Percentiles rank a stretch among this genome's conserved stretches.
Evolutionary conservation across 2,888 invertebrate species (phyloP).

Genomic region (Zele albiditarsus): DNA sequence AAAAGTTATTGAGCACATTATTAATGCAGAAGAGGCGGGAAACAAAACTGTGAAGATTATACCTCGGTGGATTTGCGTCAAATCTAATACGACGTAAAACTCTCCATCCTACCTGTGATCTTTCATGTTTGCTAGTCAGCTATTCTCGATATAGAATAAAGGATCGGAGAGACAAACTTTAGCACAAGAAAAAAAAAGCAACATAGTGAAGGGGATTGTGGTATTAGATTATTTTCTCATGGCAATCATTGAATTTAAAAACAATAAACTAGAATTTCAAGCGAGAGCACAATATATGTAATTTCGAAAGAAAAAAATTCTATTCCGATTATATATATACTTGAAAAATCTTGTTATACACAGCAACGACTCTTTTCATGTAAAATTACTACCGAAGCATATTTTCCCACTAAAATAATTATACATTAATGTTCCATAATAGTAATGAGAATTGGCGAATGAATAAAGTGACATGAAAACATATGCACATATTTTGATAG

Average conservation of each 20-base stretch:
- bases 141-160: conserved; percentile 7
- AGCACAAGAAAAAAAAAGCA: conserved; percentile 22
- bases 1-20: neutral
- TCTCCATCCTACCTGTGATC: conserved; percentile 61
- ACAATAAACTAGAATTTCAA: conserved; percentile 37
- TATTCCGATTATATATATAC: conserved; percentile 32
- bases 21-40: neutral
- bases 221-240: conserved; percentile 35
- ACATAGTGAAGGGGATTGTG: conserved; percentile 35
- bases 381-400: conserved; percentile 43
- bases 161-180: neutral
- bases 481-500: no score
- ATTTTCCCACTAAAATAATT: conserved; percentile 55
- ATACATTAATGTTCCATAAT: conserved; percentile 7
- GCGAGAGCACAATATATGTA: neutral
- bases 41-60: conserved; percentile 40
- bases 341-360: neutral
- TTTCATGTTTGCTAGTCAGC: conserved; percentile 64
- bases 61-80: conserved; percentile 53
- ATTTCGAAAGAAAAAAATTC: conserved; percentile 8
- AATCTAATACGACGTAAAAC: conserved; percentile 35
- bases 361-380: conserved; percentile 26
- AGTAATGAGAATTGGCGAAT: neutral
- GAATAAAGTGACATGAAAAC: neutral
- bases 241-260: conserved; percentile 30